Conservation (phyloP, 2,113 vertebrate genomes). For the Odocoileus hemionus region DNA sequence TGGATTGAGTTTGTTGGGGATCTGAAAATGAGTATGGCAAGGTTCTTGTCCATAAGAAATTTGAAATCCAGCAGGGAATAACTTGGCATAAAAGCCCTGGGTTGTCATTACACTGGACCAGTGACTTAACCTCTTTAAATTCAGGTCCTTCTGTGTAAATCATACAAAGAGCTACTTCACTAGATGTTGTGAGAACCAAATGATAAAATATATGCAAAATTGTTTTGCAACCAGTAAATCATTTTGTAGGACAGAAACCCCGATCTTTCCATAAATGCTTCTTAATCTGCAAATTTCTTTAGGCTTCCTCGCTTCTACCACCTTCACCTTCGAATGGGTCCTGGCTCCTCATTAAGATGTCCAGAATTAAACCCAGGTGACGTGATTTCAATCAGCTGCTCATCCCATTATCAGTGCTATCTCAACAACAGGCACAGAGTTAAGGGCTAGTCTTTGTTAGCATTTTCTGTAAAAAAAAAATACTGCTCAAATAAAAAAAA, state of each 20-base stretch:
- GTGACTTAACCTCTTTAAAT: neutral
- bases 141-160: neutral
- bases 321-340: neutral
- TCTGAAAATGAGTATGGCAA: neutral
- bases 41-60: neutral
- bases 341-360: neutral
- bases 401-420: neutral
- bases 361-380: neutral
- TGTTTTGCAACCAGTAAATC: neutral
- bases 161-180: neutral
- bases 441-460: neutral
- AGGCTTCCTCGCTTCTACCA: neutral
- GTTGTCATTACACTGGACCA: neutral
- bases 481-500: neutral
- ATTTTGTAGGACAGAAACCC: neutral
- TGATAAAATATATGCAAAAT: neutral
- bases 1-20: neutral
- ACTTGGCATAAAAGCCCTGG: neutral
- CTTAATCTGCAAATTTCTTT: neutral
- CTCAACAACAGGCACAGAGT: neutral
- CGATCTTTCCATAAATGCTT: neutral
- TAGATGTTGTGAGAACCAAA: neutral
- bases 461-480: neutral
- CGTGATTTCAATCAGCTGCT: neutral
- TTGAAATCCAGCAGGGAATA: neutral